These are phyloP conservation scores for Lagorchestes hirsutus DNA, from an alignment of 2,797 vertebrate species.

Conservation along the genomic window DNA sequence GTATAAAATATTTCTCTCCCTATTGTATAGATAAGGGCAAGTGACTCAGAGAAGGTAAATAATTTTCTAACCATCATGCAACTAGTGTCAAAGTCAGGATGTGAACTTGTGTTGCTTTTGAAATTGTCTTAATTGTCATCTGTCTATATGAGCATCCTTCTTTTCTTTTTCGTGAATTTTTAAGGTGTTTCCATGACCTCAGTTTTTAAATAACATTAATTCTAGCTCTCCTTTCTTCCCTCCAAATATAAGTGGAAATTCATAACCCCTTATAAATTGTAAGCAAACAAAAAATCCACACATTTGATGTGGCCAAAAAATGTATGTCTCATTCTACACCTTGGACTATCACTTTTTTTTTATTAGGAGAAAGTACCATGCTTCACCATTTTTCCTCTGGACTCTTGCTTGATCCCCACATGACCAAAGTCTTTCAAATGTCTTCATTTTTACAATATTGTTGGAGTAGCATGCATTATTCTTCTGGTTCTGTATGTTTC, in stretches of 20 bases:
- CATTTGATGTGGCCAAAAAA: background rate
- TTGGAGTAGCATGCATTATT: background rate
- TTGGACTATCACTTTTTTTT: background rate
- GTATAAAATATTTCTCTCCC: background rate
- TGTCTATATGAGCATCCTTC: background rate
- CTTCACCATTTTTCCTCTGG: background rate
- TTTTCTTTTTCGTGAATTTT: background rate
- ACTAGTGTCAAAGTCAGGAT: background rate
- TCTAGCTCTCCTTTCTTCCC: background rate
- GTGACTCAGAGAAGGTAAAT: background rate
- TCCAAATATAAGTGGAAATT: background rate
- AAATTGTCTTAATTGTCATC: background rate
- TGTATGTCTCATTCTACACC: background rate
- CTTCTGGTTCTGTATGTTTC: background rate
- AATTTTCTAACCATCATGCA: background rate
- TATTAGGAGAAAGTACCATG: background rate
- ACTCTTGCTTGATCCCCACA: background rate
- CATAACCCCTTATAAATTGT: background rate
- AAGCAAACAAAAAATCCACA: background rate
- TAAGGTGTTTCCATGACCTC: background rate
- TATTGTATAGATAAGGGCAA: background rate
- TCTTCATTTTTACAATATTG: background rate
- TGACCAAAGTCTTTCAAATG: background rate
- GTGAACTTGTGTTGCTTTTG: background rate
- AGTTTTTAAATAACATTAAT: background rate